Base-by-base conservation (phyloP, 1,140 invertebrate genomes). In the Monochamus saltuarius region DNA sequence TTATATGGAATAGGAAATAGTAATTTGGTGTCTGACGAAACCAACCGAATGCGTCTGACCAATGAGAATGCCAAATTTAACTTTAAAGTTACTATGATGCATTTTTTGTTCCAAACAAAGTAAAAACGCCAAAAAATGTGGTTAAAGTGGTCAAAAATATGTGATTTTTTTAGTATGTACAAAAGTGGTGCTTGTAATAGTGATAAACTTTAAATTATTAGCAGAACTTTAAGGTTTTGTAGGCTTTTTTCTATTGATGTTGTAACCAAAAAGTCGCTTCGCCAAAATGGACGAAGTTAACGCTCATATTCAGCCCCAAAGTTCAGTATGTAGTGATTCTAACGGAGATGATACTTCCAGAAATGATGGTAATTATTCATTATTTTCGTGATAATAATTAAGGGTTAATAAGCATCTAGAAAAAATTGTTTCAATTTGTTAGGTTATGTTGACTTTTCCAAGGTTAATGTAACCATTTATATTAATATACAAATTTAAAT, bases 201-300 rank as follows among this genome's bases (percentile, higher is more conserved):
- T 61, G 47, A 45, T 59, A 64, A 45, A 54, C 17, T 57, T 52
- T 50, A 35, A 57, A 37, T 43, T 36, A 22, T 46, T 50, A 59
- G 35, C 38, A 42, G 52, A 56, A 43, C 14, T 46, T 19, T 59
- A 34, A 13, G 54, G 35, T 51, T 58, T 29, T 47, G 14, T 56
- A 63, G 51, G 38, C 52, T 50, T 43, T 59, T 57, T 54, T 59
- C 49, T 65, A 62, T 59, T 55, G 66, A 66, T 70, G 63, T 47
- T 65, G 64, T 68, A 70, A 70, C 66, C 61, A 63, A 70, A 63
- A 69, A 59, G 56, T 66, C 49, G 51, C 56, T 63, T 63, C 60
- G 56, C 64, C 70, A 75, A 75, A 73, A 75, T 75, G 74, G 74
- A 75, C 71, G 73, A 74, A 68, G 57, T 60, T 63, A 70, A 69